These are phyloP conservation scores for Todiramphus chloris DNA, from an alignment of 2,113 vertebrate genomes.

Conservation along the genomic window DNA sequence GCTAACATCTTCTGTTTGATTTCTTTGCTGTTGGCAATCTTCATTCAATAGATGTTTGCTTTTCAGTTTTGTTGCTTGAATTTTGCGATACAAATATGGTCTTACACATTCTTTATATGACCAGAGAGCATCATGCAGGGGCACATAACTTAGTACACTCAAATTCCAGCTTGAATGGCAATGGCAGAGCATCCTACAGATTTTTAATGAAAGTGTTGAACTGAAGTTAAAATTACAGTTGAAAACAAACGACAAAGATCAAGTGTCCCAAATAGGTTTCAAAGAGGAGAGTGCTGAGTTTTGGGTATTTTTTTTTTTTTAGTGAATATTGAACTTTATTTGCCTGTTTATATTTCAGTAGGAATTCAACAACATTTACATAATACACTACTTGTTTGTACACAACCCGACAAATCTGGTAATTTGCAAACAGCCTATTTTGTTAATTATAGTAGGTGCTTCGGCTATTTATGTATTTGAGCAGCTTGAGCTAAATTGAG, in stretches of 20 bases:
- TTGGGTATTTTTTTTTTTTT: neutral
- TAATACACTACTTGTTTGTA: neutral
- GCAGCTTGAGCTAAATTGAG: constrained; percentile 59
- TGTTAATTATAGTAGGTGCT: constrained; percentile 52
- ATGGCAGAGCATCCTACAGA: neutral
- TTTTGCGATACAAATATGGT: neutral
- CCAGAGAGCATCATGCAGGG: neutral
- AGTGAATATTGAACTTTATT: neutral
- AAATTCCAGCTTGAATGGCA: neutral
- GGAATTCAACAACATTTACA: neutral
- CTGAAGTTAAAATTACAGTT: neutral
- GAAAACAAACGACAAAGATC: neutral
- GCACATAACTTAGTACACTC: neutral
- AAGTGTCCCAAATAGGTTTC: neutral
- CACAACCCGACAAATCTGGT: neutral
- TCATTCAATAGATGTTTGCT: neutral
- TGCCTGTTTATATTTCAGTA: neutral
- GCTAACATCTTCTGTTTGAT: neutral
- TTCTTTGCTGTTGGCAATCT: neutral
- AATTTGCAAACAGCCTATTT: constrained; percentile 5
- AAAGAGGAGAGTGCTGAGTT: neutral
- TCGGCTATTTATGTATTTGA: constrained; percentile 32
- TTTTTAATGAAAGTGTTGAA: neutral
- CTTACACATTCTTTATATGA: neutral
- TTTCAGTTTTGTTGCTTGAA: neutral